Evolutionary conservation across 2,888 invertebrate genomes (phyloP).

Genomic region (Tenthredo scrophulariae): DNA sequence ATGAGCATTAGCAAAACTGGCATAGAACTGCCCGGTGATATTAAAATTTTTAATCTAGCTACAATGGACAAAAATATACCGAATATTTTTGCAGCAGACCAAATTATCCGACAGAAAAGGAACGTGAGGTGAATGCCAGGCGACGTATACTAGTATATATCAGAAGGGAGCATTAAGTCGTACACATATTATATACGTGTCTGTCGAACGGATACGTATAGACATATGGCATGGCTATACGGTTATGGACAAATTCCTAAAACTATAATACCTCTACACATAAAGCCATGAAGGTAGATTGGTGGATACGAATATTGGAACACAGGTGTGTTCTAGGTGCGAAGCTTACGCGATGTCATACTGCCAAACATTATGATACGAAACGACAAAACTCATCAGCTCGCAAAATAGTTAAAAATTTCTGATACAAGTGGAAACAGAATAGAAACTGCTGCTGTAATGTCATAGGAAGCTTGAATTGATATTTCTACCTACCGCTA

Average conservation of each 20-base stretch:
- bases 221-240: background rate
- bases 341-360: background rate
- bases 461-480: background rate
- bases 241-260: slow-evolving; percentile 6
- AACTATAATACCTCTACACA: background rate
- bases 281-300: background rate
- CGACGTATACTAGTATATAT: background rate
- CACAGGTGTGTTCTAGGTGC: background rate
- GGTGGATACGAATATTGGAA: background rate
- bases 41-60: background rate
- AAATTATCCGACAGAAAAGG: background rate
- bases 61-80: background rate
- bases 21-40: background rate
- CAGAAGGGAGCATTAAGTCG: background rate
- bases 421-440: background rate
- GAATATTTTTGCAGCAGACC: background rate
- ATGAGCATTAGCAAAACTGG: background rate
- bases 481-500: too few species aligned
- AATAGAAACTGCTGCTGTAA: background rate
- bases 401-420: background rate
- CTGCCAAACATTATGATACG: background rate
- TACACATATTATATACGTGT: background rate
- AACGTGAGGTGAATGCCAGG: slow-evolving; percentile 36
- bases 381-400: background rate
- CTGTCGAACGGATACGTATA: background rate